phyloP scores from a whole-genome alignment of 2,888 invertebrate species.

The Thecocarcelia acutangulata region DNA sequence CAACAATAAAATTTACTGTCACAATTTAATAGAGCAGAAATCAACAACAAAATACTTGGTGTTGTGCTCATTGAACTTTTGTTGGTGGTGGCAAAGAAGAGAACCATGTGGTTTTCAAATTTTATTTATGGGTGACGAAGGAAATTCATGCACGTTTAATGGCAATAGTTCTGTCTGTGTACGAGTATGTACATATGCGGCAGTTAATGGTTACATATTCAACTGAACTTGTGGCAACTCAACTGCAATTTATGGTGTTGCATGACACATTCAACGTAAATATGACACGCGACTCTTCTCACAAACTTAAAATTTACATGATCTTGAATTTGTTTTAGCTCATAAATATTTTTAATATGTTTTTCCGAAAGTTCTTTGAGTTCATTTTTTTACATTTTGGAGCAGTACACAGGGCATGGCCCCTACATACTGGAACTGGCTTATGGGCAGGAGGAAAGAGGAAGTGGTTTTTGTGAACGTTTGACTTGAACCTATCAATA shows the following conservation, averaged over 20 bases:
- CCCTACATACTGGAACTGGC: too few species aligned
- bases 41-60: slow-evolving; percentile 20
- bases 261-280: slow-evolving; percentile 51
- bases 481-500: too few species aligned
- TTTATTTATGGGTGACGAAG: slow-evolving; percentile 50
- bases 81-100: not conserved
- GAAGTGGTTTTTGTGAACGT: too few species aligned
- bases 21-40: slow-evolving; percentile 60
- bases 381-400: too few species aligned
- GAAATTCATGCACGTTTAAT: not conserved
- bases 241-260: slow-evolving; percentile 51
- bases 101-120: slow-evolving; percentile 33
- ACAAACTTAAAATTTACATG: not conserved
- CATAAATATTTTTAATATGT: too few species aligned
- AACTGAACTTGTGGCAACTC: slow-evolving; percentile 47
- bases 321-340: too few species aligned
- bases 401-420: too few species aligned
- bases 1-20: slow-evolving; percentile 55
- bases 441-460: too few species aligned
- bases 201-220: slow-evolving; percentile 42
- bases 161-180: not conserved
- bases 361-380: too few species aligned
- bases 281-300: slow-evolving; percentile 42
- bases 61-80: slow-evolving; percentile 1
- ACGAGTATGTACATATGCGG: slow-evolving; percentile 11